Evolutionary conservation across 2,888 invertebrate species (phyloP), one percentile per base, ranked within the genome.

Genomic region (Hipparchia semele): DNA sequence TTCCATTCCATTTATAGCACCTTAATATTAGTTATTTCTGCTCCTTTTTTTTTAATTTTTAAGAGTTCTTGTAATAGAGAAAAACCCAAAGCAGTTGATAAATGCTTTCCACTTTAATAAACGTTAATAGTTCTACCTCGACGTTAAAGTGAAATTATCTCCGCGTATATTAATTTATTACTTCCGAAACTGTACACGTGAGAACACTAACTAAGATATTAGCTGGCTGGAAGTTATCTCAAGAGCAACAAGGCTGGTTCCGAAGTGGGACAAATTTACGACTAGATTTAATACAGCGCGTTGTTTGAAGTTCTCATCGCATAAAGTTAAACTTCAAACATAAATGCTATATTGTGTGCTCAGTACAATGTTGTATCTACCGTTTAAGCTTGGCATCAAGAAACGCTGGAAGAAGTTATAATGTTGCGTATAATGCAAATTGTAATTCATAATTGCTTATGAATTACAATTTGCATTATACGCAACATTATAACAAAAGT

Each of bases 241-340:
- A 81, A 81, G 82, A 86, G 84, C 86, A 84, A 86, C 83, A 81
- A 80, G 81, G 79, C 79, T 82, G 80, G 81, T 81, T 83, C 83
- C 82, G 82, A 81, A 79, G 80, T 77, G 76, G 81, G 83, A 80
- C 77, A 78, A 86, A 85, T 89, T 88, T 89, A 90, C 86, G 86
- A 83, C 81, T 64, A 74, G 81, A 83, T n/a, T n/a, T 79, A 73
- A 76, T 73, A 74, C 82, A 84, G 80, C 80, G 80, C 80, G 81
- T 82, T 89, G 88, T 88, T 89, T 87, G 84, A 83, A 79, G 87
- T 88, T 88, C 86, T 86, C 86, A 87, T 80, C 80, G 84, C 80
- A 83, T 82, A 84, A 64, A 13, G 64, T 64, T 51, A 13, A 49
- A 13, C n/a, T 64, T 13, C 49, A 49, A 84, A 85, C 84, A 79